A percentile compares a stretch with the other conserved stretches of the same genome.
phyloP scores from a whole-genome alignment of 2,113 vertebrate genomes.

The Hippocampus abdominalis region DNA sequence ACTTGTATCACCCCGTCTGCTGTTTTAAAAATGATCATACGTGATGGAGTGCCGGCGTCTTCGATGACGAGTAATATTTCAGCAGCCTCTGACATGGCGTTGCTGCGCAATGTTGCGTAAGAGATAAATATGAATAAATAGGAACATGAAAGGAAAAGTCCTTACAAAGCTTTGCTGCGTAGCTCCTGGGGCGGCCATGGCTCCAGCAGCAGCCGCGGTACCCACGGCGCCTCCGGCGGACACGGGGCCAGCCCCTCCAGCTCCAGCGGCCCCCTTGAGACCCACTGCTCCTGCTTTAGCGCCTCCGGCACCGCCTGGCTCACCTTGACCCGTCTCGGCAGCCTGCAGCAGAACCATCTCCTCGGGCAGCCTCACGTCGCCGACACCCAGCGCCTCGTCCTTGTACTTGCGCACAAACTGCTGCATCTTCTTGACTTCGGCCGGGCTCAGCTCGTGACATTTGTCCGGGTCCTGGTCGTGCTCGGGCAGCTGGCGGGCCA shows the following conservation, averaged over 20 bases:
- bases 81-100: not conserved
- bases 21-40: too few relatives aligned
- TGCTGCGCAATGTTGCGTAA: not conserved
- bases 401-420: conserved; percentile 96
- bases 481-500: conserved; percentile 94
- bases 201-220: conserved; percentile 64
- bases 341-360: conserved; percentile 68
- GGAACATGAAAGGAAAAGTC: conserved; percentile 16
- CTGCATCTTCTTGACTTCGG: conserved; percentile 92
- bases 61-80: too few relatives aligned
- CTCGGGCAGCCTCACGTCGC: conserved; percentile 83
- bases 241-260: not conserved
- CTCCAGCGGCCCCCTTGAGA: not conserved
- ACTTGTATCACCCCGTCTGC: too few relatives aligned
- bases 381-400: conserved; percentile 88
- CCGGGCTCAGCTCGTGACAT: conserved; percentile 90
- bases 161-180: conserved; percentile 81
- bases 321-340: conserved; percentile 25
- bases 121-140: not conserved
- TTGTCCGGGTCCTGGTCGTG: conserved; percentile 94
- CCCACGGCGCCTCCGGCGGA: conserved; percentile 41
- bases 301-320: conserved; percentile 1
- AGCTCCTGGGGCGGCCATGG: conserved; percentile 51
- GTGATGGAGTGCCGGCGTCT: too few relatives aligned
- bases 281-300: not conserved